Evolutionary conservation across 2,797 vertebrate genomes (phyloP).

Genomic region (Chromobotia macracanthus): DNA sequence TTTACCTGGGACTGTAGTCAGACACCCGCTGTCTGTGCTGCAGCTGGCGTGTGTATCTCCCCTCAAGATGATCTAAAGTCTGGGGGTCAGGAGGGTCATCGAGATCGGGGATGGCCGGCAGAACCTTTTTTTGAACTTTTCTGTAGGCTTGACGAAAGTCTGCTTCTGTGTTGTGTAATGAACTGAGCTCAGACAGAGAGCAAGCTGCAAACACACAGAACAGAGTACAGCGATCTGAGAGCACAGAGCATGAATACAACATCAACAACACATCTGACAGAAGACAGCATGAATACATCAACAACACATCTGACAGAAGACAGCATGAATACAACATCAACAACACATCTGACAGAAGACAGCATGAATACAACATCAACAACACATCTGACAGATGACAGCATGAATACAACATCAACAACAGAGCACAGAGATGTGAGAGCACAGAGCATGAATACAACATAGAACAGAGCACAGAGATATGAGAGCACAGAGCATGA

Average conservation of each 20-base stretch:
- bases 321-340: too few relatives aligned
- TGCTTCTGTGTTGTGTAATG: conserved; percentile 87
- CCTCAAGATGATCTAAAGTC: conserved; percentile 25
- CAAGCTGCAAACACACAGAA: conserved; percentile 69
- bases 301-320: background rate
- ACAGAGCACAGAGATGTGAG: background rate
- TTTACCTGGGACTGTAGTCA: conserved; percentile 56
- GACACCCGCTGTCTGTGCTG: conserved; percentile 18
- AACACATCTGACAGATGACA: background rate
- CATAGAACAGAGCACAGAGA: background rate
- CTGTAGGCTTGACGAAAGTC: conserved; percentile 85
- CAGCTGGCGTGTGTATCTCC: conserved; percentile 35
- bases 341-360: too few relatives aligned
- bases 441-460: background rate
- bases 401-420: conserved; percentile 1
- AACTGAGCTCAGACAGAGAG: conserved; percentile 92
- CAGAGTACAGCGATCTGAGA: background rate
- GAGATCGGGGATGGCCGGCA: conserved; percentile 84
- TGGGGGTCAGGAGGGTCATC: conserved; percentile 75
- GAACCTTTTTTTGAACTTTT: conserved; percentile 84
- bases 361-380: too few relatives aligned
- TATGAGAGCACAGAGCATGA: background rate
- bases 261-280: background rate
- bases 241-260: too few relatives aligned
- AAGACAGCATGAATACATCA: too few relatives aligned